Evolutionary conservation across 2,888 invertebrate species (phyloP).

Genomic region (Trilocha varians): DNA sequence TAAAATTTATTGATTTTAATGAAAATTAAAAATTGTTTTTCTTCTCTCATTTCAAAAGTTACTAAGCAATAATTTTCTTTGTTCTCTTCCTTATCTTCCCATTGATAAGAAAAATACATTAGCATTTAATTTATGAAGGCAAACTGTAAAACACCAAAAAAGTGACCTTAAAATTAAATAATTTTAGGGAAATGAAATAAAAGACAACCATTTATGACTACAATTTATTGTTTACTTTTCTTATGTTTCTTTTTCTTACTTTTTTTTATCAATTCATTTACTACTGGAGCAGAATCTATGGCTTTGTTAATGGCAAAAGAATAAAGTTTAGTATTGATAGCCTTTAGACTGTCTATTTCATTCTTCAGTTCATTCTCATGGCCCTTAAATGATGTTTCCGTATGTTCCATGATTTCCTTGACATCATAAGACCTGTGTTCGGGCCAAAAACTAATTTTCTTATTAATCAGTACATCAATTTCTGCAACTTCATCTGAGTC

Average conservation of each 20-base stretch:
- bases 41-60: no score
- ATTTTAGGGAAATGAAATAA: neutral
- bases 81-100: no score
- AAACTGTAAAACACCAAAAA: no score
- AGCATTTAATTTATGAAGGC: no score
- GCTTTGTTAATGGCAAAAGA: constrained; percentile 63
- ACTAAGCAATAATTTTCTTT: no score
- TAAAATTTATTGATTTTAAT: no score
- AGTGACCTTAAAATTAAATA: neutral
- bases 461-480: constrained; percentile 52
- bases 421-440: constrained; percentile 20
- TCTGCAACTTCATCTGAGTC: constrained; percentile 56
- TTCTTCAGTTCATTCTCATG: constrained; percentile 44
- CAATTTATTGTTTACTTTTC: constrained; percentile 13
- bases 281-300: constrained; percentile 29
- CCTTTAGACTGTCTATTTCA: constrained; percentile 69
- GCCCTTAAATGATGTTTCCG: constrained; percentile 32
- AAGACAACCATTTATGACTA: constrained; percentile 9
- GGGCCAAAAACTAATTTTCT: constrained; percentile 58
- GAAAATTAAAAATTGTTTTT: no score
- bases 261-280: constrained; percentile 23
- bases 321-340: constrained; percentile 75
- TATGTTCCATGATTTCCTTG: constrained; percentile 23
- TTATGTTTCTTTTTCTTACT: constrained; percentile 33
- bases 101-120: no score